Evolutionary conservation across 2,888 invertebrate species (phyloP), one percentile per base, ranked within the genome.

Genomic region (Bombyx huttoni): DNA sequence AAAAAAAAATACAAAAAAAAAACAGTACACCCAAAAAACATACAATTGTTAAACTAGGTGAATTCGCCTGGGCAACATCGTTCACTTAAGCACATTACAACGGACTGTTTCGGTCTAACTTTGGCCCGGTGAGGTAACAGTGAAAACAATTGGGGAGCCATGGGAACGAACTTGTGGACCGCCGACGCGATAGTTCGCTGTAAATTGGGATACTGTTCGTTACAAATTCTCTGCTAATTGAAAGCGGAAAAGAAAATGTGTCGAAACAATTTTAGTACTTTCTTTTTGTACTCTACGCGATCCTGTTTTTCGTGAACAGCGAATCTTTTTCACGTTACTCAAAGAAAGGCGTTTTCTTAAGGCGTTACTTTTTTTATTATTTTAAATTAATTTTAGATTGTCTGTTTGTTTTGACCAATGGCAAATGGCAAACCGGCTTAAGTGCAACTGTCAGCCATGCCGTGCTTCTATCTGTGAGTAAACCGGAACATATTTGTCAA

Each of bases 51-150:
- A 67, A 79, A 74, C 73, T 73, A 70, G 68, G 70, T 71, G 75
- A 81, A 84, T 80, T 69, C 87, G 60, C 87, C 60, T 61, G 86
- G 84, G 86, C 66, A 74, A 80, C 86, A 87, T 87, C 87, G 75
- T 75, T 87, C 87, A 87, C 81, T 87, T 86, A 86, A 77, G 76
- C 82, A 78, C 79, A 85, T 86, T 85, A 86, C 74, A 61, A 63
- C 64, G 67, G 68, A 65, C 68, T 70, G 63, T 67, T 70, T 69
- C 70, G 67, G 67, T 60, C 66, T 65, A 84, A 87, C 78, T 83
- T 81, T 67, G 62, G 65, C 69, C 77, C 76, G 59, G 61, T 53
- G 78, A 78, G 79, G 78, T 72, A 75, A 70, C 71, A 72, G 63
- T 65, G 75, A 75, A 84, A 84, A 84, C 84, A 87, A 83, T 85